Percentiles rank a stretch among this genome's conserved stretches.
phyloP scores from a whole-genome alignment of 2,113 vertebrate species.

The Rousettus leschenaultii region DNA sequence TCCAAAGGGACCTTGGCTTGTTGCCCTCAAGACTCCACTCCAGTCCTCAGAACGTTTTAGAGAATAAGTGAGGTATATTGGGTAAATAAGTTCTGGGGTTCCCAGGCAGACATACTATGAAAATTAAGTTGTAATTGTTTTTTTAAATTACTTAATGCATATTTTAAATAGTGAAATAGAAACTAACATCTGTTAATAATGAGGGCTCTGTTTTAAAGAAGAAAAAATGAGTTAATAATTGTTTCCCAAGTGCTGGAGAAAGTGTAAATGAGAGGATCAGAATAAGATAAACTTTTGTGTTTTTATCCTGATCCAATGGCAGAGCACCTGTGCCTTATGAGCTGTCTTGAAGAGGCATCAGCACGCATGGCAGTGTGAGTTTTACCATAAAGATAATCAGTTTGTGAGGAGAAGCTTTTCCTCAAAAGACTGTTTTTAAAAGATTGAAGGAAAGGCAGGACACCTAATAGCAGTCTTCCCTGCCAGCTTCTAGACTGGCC shows the following conservation, averaged over 20 bases:
- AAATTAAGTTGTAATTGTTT: conserved; percentile 13
- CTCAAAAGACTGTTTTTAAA: conserved; percentile 5
- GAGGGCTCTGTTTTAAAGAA: conserved; percentile 42
- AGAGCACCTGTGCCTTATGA: neutral
- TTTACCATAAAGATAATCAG: neutral
- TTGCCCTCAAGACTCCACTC: neutral
- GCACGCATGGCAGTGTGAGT: neutral
- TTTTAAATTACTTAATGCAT: conserved; percentile 36
- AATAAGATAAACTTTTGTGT: neutral
- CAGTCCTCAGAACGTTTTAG: neutral
- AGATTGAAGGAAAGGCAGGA: neutral
- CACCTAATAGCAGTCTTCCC: neutral
- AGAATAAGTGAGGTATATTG: conserved; percentile 20
- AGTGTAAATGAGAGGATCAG: neutral
- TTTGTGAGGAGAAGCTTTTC: neutral
- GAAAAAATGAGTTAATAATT: conserved; percentile 9
- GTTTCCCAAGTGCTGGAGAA: conserved; percentile 25
- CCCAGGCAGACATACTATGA: neutral
- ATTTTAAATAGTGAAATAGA: conserved; percentile 45
- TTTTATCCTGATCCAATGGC: neutral
- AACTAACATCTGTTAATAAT: conserved; percentile 6
- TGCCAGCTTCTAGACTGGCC: neutral
- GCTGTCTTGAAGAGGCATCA: neutral
- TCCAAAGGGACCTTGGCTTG: neutral
- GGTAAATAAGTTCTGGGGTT: conserved; percentile 5